Evolutionary conservation across 1,140 invertebrate genomes (phyloP).

Genomic region (Sinonovacula constricta): DNA sequence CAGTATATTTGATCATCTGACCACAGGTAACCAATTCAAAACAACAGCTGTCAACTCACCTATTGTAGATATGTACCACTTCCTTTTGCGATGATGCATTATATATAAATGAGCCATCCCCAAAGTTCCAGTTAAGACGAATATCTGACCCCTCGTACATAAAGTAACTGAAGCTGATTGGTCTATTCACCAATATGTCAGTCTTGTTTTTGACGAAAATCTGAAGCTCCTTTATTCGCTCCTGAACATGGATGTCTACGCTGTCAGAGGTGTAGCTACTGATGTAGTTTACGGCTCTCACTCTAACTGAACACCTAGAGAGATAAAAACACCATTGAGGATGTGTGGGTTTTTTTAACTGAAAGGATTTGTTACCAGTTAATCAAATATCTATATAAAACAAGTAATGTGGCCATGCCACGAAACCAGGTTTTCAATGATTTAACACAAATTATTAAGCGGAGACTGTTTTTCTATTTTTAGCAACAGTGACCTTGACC

Average conservation of each 20-base stretch:
- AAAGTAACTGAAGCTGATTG: constrained; percentile 50
- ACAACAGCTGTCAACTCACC: constrained; percentile 24
- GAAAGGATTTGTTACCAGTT: too few species aligned
- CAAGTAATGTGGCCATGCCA: too few species aligned
- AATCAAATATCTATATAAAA: too few species aligned
- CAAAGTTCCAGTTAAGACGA: constrained; percentile 59
- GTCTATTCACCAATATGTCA: constrained; percentile 27
- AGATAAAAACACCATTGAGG: too few species aligned
- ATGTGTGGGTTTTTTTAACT: too few species aligned
- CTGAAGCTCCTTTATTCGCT: constrained; percentile 17
- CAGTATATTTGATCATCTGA: too few species aligned
- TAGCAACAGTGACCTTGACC: too few species aligned
- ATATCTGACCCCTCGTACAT: constrained; percentile 55
- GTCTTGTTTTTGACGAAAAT: constrained; percentile 27
- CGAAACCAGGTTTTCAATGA: too few species aligned
- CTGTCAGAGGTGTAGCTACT: constrained; percentile 47
- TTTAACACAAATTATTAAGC: too few species aligned
- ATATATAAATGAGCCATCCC: constrained; percentile 58
- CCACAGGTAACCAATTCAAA: too few species aligned
- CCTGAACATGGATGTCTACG: constrained; percentile 43
- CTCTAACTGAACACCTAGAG: constrained; percentile 50
- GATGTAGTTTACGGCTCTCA: constrained; percentile 53
- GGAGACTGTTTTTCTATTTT: too few species aligned
- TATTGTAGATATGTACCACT: constrained; percentile 23
- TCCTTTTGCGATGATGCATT: background rate